Base-by-base conservation (phyloP, 92 coral and sea anemone genomes). In the Epizoanthus scotinus region DNA sequence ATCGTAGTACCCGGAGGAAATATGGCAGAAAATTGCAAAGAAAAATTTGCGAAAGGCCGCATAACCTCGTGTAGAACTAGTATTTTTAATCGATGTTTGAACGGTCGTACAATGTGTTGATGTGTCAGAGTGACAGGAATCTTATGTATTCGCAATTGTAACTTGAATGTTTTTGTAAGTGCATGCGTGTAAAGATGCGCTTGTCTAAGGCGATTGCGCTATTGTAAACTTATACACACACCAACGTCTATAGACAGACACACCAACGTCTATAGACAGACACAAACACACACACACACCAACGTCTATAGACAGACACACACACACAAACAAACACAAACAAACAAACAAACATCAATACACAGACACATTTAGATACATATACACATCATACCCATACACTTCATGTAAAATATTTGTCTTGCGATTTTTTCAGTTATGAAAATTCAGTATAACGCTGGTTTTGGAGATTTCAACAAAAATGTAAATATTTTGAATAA, bases 401-500 rank as follows among this genome's bases (percentile, higher is more conserved):
- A 15, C 12, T 64, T 64, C 0, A 25, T 6, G 70, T 64, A 42
- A 68, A 72, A 27, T 27, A 14, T 50, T 71, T 53, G 64, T 29
- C 22, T 29, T 17, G 20, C 24, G 63, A 27, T 6, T 24, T 24
- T 53, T 21, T 8, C 60, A 27, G 42, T 28, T 18, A 26, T 55
- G 18, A 9, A 28, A 0, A 4, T 8, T 3, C n/a, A 6, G 10
- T 15, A 47, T 0, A 15, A 27, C 19, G n/a, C n/a, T n/a, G 21
- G 40, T 12, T 38, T 64, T 17, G 75, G 38, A 72, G 78, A 10
- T 52, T 14, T 26, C 36, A 5, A 10, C 52, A 55, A 72, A 72
- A 18, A 52, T 72, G 78, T 53, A 52, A 54, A 53, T 53, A 26
- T 44, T 27, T 72, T 29, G n/a, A 72, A 72, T 72, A 72, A 72